Evolutionary conservation across 2,888 invertebrate species (phyloP), one percentile per base, ranked within the genome.

Genomic region (Mesorhabditis spiculigera): DNA sequence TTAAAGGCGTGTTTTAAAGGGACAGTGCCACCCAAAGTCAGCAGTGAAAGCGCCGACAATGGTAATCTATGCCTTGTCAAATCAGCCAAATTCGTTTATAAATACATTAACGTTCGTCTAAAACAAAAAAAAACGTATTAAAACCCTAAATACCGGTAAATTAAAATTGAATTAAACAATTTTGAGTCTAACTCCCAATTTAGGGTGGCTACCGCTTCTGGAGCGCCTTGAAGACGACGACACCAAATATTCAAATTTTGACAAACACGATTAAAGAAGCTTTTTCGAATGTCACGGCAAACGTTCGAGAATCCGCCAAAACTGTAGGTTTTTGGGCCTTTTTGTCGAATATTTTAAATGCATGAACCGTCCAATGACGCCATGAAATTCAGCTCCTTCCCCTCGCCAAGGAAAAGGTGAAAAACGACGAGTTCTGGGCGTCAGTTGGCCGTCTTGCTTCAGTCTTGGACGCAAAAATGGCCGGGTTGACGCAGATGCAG

Each of bases 201-300:
- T 50, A 50, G 58, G 58, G 58, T 3, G 58, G 58, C 58, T 50
- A 50, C 58, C 58, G 58, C n/a, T 50, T 50, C 58, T 50, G 58
- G 58, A 10, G n/a, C 8, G 8, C 58, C 10, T 50, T 50, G 10
- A 50, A 50, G 58, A 50, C 58, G 58, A 50, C 58, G 10, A n/a
- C 58, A 13, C 58, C 58, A 50, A 50, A 50, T 50, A 10, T 50
- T 50, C 58, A 50, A 50, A n/a, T n/a, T 50, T n/a, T 50, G 58
- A 50, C 58, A 13, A n/a, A n/a, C 8, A n/a, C 58, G 10, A n/a
- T 50, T 10, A 50, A 50, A 50, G 58, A 50, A n/a, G 58, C 58
- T 50, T 50, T 50, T n/a, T 50, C 58, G n/a, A 50, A 50, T 50
- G 58, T 50, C 58, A 50, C 58, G 10, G 58, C 58, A 13, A n/a